Percentiles rank a stretch among this genome's conserved stretches.
Evolutionary conservation across 1,140 invertebrate species (phyloP).

Genomic region (Hycleus phaleratus): DNA sequence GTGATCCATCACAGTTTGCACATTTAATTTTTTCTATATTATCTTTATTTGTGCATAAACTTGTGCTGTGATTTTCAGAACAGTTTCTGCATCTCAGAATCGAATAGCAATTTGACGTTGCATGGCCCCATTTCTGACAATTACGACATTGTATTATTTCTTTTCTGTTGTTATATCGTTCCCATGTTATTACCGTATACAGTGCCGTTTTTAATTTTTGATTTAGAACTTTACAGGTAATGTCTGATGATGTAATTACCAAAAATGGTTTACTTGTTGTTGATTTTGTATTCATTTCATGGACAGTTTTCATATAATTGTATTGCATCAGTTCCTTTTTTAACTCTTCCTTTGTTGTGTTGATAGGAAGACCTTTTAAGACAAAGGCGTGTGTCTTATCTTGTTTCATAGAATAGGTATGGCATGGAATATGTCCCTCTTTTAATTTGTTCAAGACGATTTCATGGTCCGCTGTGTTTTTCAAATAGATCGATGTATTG

Average conservation of each 20-base stretch:
- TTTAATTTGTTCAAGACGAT: background rate
- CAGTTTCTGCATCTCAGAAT: conserved; percentile 35
- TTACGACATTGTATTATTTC: conserved; percentile 30
- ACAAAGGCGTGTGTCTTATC: background rate
- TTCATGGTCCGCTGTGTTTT: background rate
- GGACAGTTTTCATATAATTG: background rate
- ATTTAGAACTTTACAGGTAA: background rate
- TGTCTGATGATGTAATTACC: background rate
- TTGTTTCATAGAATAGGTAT: background rate
- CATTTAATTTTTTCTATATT: conserved; percentile 25
- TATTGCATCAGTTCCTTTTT: background rate
- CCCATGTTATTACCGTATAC: conserved; percentile 16
- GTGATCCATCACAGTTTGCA: conserved; percentile 30
- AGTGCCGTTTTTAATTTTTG: background rate
- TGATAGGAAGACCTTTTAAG: background rate
- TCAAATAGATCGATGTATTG: background rate
- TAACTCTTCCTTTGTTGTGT: background rate
- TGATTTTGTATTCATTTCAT: background rate
- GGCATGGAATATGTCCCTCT: background rate
- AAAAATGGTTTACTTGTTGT: background rate
- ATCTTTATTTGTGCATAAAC: conserved; percentile 23
- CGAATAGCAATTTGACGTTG: conserved; percentile 28
- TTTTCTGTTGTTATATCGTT: conserved; percentile 23
- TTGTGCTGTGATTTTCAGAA: conserved; percentile 31
- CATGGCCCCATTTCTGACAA: conserved; percentile 38